Evolutionary conservation across 2,888 invertebrate species (phyloP).

Genomic region (Prosapia bicincta): DNA sequence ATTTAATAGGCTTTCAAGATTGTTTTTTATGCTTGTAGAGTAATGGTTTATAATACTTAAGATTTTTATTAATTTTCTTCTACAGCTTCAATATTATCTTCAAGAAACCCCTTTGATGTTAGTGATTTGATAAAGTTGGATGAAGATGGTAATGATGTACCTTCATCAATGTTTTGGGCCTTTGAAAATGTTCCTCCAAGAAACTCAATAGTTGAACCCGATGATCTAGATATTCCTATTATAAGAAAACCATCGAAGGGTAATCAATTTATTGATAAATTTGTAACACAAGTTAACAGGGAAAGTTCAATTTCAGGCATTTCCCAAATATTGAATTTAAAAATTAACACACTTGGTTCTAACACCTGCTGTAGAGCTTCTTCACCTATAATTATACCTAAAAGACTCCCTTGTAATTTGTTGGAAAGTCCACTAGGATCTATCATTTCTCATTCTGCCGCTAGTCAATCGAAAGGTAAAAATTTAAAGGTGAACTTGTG

Average conservation of each 20-base stretch:
- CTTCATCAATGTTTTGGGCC: slow-evolving; percentile 31
- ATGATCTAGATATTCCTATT: slow-evolving; percentile 29
- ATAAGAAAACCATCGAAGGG: slow-evolving; percentile 10
- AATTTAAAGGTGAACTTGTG: not conserved
- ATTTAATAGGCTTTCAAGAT: no score
- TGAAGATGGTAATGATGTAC: slow-evolving; percentile 18
- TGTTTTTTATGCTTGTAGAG: no score
- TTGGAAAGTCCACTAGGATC: slow-evolving; percentile 15
- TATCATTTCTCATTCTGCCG: not conserved
- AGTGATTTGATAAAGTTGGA: slow-evolving; percentile 9
- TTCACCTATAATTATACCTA: not conserved
- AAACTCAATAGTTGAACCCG: slow-evolving; percentile 19
- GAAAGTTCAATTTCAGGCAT: not conserved
- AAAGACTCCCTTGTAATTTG: slow-evolving; percentile 7
- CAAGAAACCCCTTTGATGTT: slow-evolving; percentile 2
- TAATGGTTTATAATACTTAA: no score
- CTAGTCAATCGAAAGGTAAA: slow-evolving; percentile 5
- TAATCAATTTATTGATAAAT: slow-evolving; percentile 7
- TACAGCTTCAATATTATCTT: slow-evolving; percentile 15
- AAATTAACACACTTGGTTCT: slow-evolving; percentile 17
- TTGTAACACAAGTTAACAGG: not conserved
- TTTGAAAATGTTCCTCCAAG: slow-evolving; percentile 23
- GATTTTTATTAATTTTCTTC: not conserved
- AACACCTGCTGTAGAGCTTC: slow-evolving; percentile 5
- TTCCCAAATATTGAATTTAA: not conserved